These are phyloP conservation scores for Frankliniella fusca DNA, from an alignment of 2,888 invertebrate species.

Conservation along the genomic window DNA sequence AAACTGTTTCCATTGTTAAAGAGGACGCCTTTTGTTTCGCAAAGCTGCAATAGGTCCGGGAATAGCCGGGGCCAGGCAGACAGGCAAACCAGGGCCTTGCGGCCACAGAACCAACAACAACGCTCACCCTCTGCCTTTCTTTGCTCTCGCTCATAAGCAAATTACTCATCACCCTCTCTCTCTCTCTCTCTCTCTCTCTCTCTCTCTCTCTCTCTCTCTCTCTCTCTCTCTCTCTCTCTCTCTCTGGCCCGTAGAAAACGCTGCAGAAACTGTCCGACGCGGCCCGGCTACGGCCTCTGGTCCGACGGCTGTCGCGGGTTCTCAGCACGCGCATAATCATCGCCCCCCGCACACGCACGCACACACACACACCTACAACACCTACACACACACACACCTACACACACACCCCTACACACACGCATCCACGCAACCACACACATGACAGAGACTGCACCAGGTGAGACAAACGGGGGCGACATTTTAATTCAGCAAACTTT, in stretches of 20 bases:
- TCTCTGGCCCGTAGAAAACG: neutral
- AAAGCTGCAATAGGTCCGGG: neutral
- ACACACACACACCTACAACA: too few relatives aligned
- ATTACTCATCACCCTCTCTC: neutral
- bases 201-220: neutral
- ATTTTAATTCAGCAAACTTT: too few relatives aligned
- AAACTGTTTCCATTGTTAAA: neutral
- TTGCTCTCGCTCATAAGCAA: slow-evolving; percentile 8
- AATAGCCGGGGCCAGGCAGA: neutral
- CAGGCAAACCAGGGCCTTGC: neutral
- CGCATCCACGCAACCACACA: too few relatives aligned
- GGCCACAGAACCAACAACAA: too few relatives aligned
- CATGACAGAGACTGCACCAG: too few relatives aligned
- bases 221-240: neutral
- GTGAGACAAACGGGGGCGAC: too few relatives aligned
- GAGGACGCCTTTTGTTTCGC: slow-evolving; percentile 2
- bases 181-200: neutral
- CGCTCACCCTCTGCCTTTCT: neutral
- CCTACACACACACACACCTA: too few relatives aligned
- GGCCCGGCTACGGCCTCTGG: too few relatives aligned
- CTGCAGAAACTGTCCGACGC: neutral
- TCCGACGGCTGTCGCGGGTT: too few relatives aligned
- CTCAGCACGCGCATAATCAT: too few relatives aligned
- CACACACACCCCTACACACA: too few relatives aligned
- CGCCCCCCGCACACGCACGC: too few relatives aligned